phyloP scores from a whole-genome alignment of 2,113 vertebrate genomes.

The Lethenteron reissneri region DNA sequence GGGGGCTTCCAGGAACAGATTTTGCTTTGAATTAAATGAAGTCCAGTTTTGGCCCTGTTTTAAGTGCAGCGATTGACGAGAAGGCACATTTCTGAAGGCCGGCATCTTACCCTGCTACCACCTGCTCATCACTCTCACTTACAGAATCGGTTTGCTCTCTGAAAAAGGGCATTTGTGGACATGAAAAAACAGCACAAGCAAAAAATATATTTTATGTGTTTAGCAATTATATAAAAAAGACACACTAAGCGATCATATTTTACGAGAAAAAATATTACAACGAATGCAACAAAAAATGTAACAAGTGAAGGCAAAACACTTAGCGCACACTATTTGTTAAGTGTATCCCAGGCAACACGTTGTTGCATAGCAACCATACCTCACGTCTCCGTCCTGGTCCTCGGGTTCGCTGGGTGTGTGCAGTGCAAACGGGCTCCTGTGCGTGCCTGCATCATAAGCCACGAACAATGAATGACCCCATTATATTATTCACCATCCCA shows the following conservation, averaged over 20 bases:
- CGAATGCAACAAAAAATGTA: neutral
- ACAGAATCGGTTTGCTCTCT: conserved; percentile 58
- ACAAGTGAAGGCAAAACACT: neutral
- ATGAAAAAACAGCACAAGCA: neutral
- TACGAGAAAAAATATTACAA: too few species aligned
- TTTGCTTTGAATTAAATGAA: conserved; percentile 10
- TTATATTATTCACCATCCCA: too few species aligned
- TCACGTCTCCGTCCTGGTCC: conserved; percentile 75
- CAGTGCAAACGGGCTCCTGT: conserved; percentile 59
- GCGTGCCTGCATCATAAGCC: conserved; percentile 37
- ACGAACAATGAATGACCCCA: neutral
- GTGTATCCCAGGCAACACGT: too few species aligned
- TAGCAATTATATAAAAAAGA: neutral
- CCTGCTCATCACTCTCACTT: conserved; percentile 48
- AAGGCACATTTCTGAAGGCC: conserved; percentile 32
- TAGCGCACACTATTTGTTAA: neutral
- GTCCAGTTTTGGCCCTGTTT: too few species aligned
- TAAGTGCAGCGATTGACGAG: conserved; percentile 34
- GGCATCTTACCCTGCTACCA: conserved; percentile 80
- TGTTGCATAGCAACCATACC: conserved; percentile 24
- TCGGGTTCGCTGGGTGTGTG: conserved; percentile 49
- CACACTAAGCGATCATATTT: neutral
- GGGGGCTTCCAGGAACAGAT: conserved; percentile 20
- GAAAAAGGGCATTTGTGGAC: conserved; percentile 36
- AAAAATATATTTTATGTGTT: neutral